phyloP scores from a whole-genome alignment of 2,888 invertebrate genomes.

The Formica aserva region DNA sequence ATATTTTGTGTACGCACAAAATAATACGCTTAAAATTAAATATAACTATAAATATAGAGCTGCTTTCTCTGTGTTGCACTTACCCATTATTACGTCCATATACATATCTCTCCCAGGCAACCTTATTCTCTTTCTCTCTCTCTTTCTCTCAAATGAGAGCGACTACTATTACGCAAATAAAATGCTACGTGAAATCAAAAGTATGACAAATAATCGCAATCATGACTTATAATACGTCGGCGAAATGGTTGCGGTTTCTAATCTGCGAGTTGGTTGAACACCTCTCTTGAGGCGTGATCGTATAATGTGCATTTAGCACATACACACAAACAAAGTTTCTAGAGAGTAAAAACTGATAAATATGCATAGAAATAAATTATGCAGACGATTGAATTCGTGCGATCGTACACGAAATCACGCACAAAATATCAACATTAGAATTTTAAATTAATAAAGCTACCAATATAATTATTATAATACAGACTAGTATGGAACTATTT shows the following conservation, averaged over 20 bases:
- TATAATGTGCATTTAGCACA: constrained; percentile 35
- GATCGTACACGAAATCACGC: constrained; percentile 28
- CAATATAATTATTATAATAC: constrained; percentile 8
- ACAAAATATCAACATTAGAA: constrained; percentile 34
- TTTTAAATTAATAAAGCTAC: constrained; percentile 4
- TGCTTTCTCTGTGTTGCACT: constrained; percentile 72
- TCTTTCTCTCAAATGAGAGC: constrained; percentile 37
- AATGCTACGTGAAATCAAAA: constrained; percentile 58
- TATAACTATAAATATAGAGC: constrained; percentile 60
- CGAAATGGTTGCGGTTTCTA: constrained; percentile 32
- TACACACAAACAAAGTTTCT: constrained; percentile 19
- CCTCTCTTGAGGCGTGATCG: neutral
- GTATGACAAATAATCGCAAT: constrained; percentile 55
- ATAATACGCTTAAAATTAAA: constrained; percentile 53
- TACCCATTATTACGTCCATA: constrained; percentile 73
- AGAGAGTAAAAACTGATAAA: constrained; percentile 34
- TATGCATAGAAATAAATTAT: constrained; percentile 32
- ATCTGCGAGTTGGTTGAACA: neutral
- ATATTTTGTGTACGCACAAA: constrained; percentile 16
- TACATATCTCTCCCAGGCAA: constrained; percentile 69
- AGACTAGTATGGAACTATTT: neutral
- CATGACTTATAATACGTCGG: constrained; percentile 40
- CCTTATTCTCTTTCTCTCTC: constrained; percentile 43
- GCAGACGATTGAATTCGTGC: constrained; percentile 5
- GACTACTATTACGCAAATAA: constrained; percentile 58